Base-by-base conservation (phyloP, 2,113 vertebrate genomes). In the Furnarius figulus region DNA sequence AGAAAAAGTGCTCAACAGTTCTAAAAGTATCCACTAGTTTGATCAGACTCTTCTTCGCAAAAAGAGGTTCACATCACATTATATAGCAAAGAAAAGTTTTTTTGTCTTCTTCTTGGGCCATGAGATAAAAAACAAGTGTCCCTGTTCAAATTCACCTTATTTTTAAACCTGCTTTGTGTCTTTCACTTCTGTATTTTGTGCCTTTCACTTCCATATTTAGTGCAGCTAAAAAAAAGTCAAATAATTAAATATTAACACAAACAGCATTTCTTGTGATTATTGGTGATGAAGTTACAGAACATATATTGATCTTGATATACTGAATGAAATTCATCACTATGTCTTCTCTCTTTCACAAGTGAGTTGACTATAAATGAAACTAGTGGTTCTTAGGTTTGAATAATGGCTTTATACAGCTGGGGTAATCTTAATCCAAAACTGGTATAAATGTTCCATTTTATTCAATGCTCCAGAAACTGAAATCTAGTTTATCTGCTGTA, bases 31-130 rank as follows among this genome's bases (percentile, higher is more conserved):
- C 31, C 17, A 44, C 11, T 11, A 24, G 5, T 9, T 6, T 71
- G 23, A 12, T 50, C 28, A 55, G 22, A 16, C 5, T 53, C 19
- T 53, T 25, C 21, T 33, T 53, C 16, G 40, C 7, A 31, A 40
- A 49, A 71, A 75, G 25, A 17, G 3, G 4, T 23, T 81, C 28
- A 87, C 15, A n/a, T 3, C 20, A n/a, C 12, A 5, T 4, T 11
- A 0, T 4, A 2, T 7, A 42, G 13, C 11, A 53, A 4, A 17
- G 10, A 28, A 5, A 6, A 5, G 10, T 3, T 11, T 77, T 77
- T 73, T 56, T 42, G 6, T 14, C 50, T 50, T 82, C 6, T 3
- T 55, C 46, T 85, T 82, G 40, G 4, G 28, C 14, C 4, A 1
- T 15, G 35, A 47, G 28, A 14, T 35, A 22, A 6, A 46, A 22